A percentile compares a stretch with the other conserved stretches of the same genome.
Conservation (phyloP, 1,140 invertebrate genomes). For the Temnothorax longispinosus region DNA sequence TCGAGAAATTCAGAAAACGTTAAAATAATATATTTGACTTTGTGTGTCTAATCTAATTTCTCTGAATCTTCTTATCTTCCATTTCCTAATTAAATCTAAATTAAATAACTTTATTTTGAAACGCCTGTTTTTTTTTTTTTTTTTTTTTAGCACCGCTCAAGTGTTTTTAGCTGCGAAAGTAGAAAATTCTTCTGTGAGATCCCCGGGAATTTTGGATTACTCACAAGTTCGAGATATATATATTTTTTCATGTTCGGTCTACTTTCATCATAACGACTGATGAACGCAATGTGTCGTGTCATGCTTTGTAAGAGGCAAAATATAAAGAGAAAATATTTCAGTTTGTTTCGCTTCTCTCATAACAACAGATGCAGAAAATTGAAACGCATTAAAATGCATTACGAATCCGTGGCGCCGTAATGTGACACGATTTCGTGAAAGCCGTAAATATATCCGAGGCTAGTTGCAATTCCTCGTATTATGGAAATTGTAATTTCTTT, state of each 20-base stretch:
- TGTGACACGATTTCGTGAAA: constrained; percentile 30
- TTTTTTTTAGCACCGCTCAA: not conserved
- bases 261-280: not conserved
- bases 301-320: constrained; percentile 5
- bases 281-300: constrained; percentile 23
- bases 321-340: constrained; percentile 17
- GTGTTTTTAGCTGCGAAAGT: not conserved
- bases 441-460: constrained; percentile 22
- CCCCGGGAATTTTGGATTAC: not conserved
- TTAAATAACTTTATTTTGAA: not conserved
- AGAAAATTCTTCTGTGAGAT: not conserved
- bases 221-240: not conserved
- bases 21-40: not conserved
- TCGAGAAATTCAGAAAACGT: no score
- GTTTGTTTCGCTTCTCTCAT: not conserved
- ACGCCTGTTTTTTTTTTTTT: not conserved
- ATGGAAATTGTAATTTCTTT: constrained; percentile 14
- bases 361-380: constrained; percentile 40
- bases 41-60: not conserved
- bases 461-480: not conserved
- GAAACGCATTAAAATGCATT: constrained; percentile 56
- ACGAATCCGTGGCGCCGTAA: constrained; percentile 15
- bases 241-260: not conserved
- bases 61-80: not conserved
- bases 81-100: not conserved